Evolutionary conservation across 37 sponge, comb jelly and placozoan genomes (phyloP), one percentile per base, ranked within the genome.

Genomic region (Axinella damicornis): DNA sequence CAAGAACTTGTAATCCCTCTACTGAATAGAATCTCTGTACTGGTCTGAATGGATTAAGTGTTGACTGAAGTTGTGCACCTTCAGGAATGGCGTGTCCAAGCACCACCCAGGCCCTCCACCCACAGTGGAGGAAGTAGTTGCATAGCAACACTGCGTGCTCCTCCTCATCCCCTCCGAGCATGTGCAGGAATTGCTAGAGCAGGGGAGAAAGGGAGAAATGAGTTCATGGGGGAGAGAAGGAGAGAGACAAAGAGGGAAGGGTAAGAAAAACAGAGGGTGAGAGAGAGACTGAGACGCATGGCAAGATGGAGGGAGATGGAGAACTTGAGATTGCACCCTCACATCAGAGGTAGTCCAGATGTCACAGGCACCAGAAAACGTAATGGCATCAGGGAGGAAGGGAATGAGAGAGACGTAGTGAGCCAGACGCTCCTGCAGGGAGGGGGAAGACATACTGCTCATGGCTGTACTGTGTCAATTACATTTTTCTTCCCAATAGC

Each of bases 361-460:
- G 57, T 98, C 97, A 77, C 93, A 96, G 20, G 60, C 71, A 37
- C 95, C 93, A 0, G 82, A 72, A 73, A 96, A 96, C 21, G 89
- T 65, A 31, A 88, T 74, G 9, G 87, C 71, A 55, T 98, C 97
- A 34, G 97, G 87, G 32, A 97, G 85, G 82, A 73, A 96, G 0
- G 97, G 97, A 36, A 98, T 98, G 22, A 96, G 91, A 41, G 99
- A 93, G 19, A 98, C 99, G 76, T 88, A 98, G 85, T 88, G 69
- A 40, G 99, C 93, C 14, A 96, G 63, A 20, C 73, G 71, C 86
- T 98, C 88, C 95, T 95, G 74, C 0, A 54, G 40, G 31, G 75
- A 53, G 40, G 66, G 28, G 33, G 24, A 80, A 55, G 5, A 63
- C 35, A 21, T n/a, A 28, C 35, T 19, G 9, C 9, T 9, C 9